A percentile compares a stretch with the other conserved stretches of the same genome.
Conservation (phyloP, 1,140 invertebrate genomes). For the roundworm (Caenorhabditis elegans) region WBcel235 BX284604.4:11401001-11401500, state of each 20-base stretch:
- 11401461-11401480: not conserved
- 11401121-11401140: conserved; percentile 69
- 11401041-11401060: no score
- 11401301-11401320: conserved; percentile 73
- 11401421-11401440: conserved; percentile 76
- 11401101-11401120: conserved; percentile 70
- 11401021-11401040: no score
- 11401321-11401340: conserved; percentile 69
- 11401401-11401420: conserved; percentile 82
- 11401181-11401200: conserved; percentile 74
- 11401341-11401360: conserved; percentile 70
- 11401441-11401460: conserved; percentile 73
- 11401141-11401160: conserved; percentile 73
- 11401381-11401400: conserved; percentile 77
- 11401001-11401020: no score
- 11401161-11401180: conserved; percentile 77
- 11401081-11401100: conserved; percentile 68
- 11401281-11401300: conserved; percentile 73
- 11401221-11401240: conserved; percentile 75
- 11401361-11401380: conserved; percentile 83
- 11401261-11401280: conserved; percentile 67
- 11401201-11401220: conserved; percentile 74
- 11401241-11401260: conserved; percentile 74
- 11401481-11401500: no score
- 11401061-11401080: no score